phyloP scores from a whole-genome alignment of 2,888 invertebrate genomes.

The Pinctada fucata region DNA sequence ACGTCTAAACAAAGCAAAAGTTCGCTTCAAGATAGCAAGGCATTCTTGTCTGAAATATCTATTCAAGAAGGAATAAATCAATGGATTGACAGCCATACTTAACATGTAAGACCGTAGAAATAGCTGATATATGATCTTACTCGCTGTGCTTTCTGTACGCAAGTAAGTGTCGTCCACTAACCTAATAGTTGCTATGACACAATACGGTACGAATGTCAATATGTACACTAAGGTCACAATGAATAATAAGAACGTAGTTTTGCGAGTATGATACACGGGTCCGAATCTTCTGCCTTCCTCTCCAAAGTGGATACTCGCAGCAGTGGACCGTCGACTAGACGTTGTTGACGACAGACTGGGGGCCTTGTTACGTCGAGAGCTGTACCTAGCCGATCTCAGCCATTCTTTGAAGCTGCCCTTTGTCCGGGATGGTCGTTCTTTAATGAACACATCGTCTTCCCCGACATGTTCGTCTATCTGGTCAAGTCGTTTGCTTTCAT shows the following conservation, averaged over 20 bases:
- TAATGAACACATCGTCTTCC: not conserved
- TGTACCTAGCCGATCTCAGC: not conserved
- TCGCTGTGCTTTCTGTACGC: slow-evolving; percentile 12
- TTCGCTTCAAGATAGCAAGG: not conserved
- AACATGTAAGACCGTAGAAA: slow-evolving; percentile 54
- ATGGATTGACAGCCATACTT: slow-evolving; percentile 57
- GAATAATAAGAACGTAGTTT: slow-evolving; percentile 56
- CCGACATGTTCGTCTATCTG: not conserved
- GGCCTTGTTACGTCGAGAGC: not conserved
- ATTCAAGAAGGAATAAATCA: slow-evolving; percentile 47
- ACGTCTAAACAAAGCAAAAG: not conserved
- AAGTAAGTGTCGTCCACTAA: slow-evolving; percentile 28
- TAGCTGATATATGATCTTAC: slow-evolving; percentile 50
- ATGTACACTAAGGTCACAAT: slow-evolving; percentile 56
- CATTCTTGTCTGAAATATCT: slow-evolving; percentile 20
- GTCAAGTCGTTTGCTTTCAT: not conserved
- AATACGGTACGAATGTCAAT: slow-evolving; percentile 59
- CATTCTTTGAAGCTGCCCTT: not conserved
- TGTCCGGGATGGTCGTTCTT: not conserved
- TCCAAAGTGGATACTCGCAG: not conserved
- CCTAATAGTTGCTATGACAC: slow-evolving; percentile 50
- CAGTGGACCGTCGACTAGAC: slow-evolving; percentile 8
- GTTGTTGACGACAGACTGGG: not conserved
- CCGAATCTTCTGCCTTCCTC: slow-evolving; percentile 16
- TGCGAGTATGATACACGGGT: slow-evolving; percentile 12